Conservation (phyloP, 35 echinoderm and acorn worm species). For the Ophiothrix spiculata region DNA sequence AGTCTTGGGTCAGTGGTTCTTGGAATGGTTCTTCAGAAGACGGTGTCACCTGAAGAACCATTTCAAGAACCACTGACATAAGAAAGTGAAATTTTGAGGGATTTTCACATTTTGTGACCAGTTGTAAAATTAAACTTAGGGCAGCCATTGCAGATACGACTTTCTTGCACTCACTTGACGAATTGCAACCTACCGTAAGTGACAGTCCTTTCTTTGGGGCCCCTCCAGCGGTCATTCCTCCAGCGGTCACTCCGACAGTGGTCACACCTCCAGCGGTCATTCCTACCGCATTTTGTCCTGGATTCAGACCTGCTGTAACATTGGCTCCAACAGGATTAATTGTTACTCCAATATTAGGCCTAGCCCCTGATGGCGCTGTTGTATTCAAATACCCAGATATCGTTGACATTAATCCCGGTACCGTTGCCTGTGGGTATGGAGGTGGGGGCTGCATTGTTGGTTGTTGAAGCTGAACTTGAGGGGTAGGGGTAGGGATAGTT, state of each 20-base stretch:
- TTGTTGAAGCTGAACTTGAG: too few species aligned
- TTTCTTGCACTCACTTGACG: too few species aligned
- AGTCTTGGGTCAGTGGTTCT: too few species aligned
- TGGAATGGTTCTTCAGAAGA: too few species aligned
- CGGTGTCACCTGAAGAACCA: too few species aligned
- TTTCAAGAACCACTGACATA: too few species aligned
- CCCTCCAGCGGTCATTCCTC: neutral
- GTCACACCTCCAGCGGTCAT: neutral
- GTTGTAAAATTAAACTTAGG: too few species aligned
- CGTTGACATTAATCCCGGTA: slow-evolving; percentile 1
- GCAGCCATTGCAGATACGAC: too few species aligned
- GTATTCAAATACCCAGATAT: neutral
- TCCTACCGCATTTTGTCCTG: neutral
- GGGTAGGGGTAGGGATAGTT: slow-evolving; percentile 9
- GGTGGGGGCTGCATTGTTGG: slow-evolving; percentile 3
- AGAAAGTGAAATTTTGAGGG: too few species aligned
- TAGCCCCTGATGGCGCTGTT: slow-evolving; percentile 27
- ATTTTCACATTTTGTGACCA: too few species aligned
- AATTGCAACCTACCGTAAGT: slow-evolving; percentile 73
- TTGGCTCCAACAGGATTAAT: neutral
- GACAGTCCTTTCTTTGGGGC: slow-evolving; percentile 85
- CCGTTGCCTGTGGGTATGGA: slow-evolving; percentile 30
- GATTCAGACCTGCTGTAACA: slow-evolving; percentile 1
- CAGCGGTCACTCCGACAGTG: slow-evolving; percentile 7
- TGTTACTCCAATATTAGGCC: neutral